Conservation (phyloP, 2,113 vertebrate species). For the Nanorana parkeri region DNA sequence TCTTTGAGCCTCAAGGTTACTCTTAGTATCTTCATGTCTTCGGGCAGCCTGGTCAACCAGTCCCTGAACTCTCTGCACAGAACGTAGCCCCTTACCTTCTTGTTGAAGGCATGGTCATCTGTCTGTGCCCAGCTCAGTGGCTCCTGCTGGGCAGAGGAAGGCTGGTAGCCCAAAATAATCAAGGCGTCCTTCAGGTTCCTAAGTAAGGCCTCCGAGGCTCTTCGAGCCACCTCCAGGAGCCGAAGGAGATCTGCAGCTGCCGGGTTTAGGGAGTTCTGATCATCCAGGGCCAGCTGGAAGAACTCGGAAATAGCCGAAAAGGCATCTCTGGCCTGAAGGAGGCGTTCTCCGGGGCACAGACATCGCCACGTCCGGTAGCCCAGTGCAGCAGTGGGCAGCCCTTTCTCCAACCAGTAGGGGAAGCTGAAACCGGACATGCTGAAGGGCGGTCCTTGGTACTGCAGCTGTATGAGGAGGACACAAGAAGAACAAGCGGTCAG, state of each 20-base stretch:
- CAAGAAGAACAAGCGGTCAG: not conserved
- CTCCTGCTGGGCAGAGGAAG: conserved; percentile 4
- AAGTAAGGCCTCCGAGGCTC: conserved; percentile 63
- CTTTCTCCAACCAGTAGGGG: conserved; percentile 58
- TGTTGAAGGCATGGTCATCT: conserved; percentile 61
- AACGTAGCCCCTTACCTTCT: conserved; percentile 67
- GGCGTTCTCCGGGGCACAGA: conserved; percentile 54
- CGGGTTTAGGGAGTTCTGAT: conserved; percentile 62
- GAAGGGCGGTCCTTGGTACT: conserved; percentile 67
- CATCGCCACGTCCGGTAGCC: conserved; percentile 63
- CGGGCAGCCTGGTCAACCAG: conserved; percentile 65
- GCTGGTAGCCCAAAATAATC: conserved; percentile 56
- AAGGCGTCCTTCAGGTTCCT: conserved; percentile 64
- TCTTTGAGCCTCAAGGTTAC: conserved; percentile 58
- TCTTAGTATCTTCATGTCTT: conserved; percentile 65
- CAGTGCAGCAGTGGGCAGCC: conserved; percentile 58
- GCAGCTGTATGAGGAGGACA: conserved; percentile 57
- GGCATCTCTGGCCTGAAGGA: conserved; percentile 56
- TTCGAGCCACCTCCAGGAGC: conserved; percentile 57
- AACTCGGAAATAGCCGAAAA: conserved; percentile 64
- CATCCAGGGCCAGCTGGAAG: conserved; percentile 64
- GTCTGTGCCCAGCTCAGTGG: conserved; percentile 45
- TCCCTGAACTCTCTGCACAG: conserved; percentile 63
- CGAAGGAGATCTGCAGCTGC: conserved; percentile 56
- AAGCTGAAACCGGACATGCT: conserved; percentile 63